Conservation (phyloP, 1,140 invertebrate species). For the Drosophila lacertosa region DNA sequence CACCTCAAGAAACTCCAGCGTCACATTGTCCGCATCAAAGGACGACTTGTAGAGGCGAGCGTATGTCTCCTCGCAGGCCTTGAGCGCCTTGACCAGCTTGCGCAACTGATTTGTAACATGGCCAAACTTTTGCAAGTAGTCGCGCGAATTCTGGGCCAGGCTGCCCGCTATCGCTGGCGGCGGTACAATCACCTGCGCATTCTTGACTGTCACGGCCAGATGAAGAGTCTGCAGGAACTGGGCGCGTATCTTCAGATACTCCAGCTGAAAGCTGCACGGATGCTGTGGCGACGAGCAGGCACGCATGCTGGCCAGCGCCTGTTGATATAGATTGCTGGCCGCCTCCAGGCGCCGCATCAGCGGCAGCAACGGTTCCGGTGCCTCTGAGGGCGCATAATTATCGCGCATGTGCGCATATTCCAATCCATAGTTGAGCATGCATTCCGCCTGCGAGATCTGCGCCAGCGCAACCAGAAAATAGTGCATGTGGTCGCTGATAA, state of each 20-base stretch:
- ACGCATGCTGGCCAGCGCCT: constrained; percentile 89
- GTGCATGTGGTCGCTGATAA: constrained; percentile 94
- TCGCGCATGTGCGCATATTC: constrained; percentile 66
- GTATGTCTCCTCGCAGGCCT: constrained; percentile 90
- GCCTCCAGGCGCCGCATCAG: constrained; percentile 87
- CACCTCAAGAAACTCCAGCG: constrained; percentile 91
- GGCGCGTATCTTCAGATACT: constrained; percentile 90
- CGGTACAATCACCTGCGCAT: constrained; percentile 94
- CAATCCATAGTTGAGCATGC: constrained; percentile 84
- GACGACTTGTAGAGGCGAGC: constrained; percentile 94
- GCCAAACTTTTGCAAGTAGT: constrained; percentile 93
- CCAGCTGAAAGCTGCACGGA: constrained; percentile 88
- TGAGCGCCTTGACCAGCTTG: constrained; percentile 88
- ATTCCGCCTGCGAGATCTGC: constrained; percentile 89
- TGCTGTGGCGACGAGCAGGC: constrained; percentile 85
- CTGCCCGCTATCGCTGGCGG: constrained; percentile 95
- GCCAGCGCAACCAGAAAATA: constrained; percentile 94
- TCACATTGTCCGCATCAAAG: constrained; percentile 95
- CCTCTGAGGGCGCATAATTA: constrained; percentile 58
- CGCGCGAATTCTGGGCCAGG: constrained; percentile 90
- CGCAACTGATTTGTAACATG: constrained; percentile 90
- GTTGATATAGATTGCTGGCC: constrained; percentile 87
- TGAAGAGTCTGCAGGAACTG: constrained; percentile 91
- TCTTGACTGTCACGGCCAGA: constrained; percentile 90
- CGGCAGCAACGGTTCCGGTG: constrained; percentile 54